Percentiles rank a stretch among this genome's conserved stretches.
phyloP scores from a whole-genome alignment of 2,113 vertebrate genomes.

The Zosterops lateralis region DNA sequence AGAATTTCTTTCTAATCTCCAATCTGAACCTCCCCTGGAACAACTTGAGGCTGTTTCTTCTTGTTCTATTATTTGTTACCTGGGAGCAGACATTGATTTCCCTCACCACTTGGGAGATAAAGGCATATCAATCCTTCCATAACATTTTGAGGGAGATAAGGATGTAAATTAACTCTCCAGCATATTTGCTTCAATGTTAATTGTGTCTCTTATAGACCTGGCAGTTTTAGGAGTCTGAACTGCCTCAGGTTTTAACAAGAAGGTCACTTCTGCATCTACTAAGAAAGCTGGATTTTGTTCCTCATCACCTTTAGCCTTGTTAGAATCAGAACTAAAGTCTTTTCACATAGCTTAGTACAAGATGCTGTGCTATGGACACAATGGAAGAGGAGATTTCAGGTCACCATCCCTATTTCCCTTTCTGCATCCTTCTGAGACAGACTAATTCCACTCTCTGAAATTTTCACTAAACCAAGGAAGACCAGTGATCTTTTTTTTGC shows the following conservation, averaged over 20 bases:
- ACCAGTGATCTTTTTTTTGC: accelerated
- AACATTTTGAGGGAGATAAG: background rate
- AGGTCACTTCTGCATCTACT: background rate
- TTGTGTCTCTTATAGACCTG: background rate
- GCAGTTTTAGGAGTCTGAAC: background rate
- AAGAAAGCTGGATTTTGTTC: background rate
- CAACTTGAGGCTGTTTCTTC: background rate
- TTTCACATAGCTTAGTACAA: background rate
- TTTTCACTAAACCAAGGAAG: background rate
- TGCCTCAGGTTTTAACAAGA: background rate
- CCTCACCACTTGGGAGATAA: background rate
- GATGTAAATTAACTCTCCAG: background rate
- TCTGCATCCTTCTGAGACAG: background rate
- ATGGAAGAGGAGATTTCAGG: background rate
- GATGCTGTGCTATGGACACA: background rate
- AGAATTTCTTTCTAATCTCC: background rate
- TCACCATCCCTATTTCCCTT: background rate
- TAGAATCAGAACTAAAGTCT: background rate
- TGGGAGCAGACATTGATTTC: background rate
- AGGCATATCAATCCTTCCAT: background rate
- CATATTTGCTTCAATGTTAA: background rate
- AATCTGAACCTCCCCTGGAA: background rate
- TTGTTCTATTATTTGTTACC: background rate
- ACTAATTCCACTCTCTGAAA: background rate
- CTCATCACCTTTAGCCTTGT: background rate